Evolutionary conservation across 2,888 invertebrate species (phyloP).

Genomic region (Tinea trinotella): DNA sequence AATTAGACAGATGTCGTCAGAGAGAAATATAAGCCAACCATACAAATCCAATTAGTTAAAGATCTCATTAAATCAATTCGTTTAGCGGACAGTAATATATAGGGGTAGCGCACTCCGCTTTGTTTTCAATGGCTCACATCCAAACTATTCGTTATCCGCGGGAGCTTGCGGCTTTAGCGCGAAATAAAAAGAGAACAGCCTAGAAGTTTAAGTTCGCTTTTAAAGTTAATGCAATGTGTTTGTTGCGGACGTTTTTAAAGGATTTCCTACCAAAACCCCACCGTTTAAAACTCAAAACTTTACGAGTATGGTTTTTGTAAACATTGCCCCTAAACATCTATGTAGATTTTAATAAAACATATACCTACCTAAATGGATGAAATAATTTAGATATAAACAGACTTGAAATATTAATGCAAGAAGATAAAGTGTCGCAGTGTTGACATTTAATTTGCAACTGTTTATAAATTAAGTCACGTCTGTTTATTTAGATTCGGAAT

Average conservation of each 20-base stretch:
- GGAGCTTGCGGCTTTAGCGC: slow-evolving; percentile 34
- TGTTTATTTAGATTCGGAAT: not conserved
- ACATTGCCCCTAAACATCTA: not conserved
- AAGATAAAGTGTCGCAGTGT: not conserved
- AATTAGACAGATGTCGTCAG: slow-evolving; percentile 22
- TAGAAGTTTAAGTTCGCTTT: slow-evolving; percentile 26
- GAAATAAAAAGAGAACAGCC: slow-evolving; percentile 35
- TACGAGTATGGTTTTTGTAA: not conserved
- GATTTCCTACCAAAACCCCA: slow-evolving; percentile 1
- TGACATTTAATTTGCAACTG: slow-evolving; percentile 6
- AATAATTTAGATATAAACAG: too few species aligned
- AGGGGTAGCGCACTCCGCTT: slow-evolving; percentile 41
- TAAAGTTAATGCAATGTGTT: slow-evolving; percentile 25
- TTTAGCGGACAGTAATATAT: slow-evolving; percentile 58
- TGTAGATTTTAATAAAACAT: not conserved
- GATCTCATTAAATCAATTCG: slow-evolving; percentile 65
- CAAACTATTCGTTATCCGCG: slow-evolving; percentile 62
- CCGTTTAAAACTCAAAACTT: not conserved
- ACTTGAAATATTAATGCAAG: not conserved
- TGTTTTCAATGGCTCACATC: slow-evolving; percentile 61
- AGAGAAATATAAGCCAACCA: slow-evolving; percentile 50
- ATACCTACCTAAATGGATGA: too few species aligned
- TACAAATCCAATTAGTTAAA: slow-evolving; percentile 64
- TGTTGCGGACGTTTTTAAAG: slow-evolving; percentile 18
- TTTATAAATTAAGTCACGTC: slow-evolving; percentile 11